phyloP scores from a whole-genome alignment of 2,113 vertebrate species.

The Cryptomyrus ogoouensis region DNA sequence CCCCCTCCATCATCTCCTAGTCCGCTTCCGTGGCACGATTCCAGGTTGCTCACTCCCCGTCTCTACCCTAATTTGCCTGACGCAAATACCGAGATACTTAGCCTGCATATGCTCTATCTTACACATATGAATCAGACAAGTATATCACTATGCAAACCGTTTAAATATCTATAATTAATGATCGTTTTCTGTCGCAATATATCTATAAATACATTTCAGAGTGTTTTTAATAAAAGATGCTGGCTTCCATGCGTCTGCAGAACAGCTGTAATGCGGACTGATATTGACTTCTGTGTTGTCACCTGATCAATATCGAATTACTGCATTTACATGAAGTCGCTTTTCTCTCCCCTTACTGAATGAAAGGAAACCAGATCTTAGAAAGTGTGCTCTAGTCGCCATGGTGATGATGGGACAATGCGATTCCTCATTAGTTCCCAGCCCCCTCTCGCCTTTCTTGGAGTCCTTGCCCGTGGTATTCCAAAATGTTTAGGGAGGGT shows the following conservation, averaged over 20 bases:
- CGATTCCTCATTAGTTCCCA: not conserved
- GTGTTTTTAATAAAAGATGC: not conserved
- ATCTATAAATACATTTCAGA: not conserved
- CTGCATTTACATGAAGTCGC: not conserved
- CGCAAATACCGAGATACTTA: not conserved
- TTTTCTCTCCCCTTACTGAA: not conserved
- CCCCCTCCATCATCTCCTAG: not conserved
- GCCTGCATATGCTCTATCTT: not conserved
- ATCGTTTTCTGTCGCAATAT: not conserved
- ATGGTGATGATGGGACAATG: conserved; percentile 8
- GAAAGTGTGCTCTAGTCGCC: not conserved
- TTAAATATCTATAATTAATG: not conserved
- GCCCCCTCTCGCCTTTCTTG: not conserved
- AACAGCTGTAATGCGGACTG: not conserved
- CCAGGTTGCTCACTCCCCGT: not conserved
- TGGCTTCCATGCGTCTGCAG: not conserved
- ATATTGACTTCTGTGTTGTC: not conserved
- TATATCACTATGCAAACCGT: not conserved
- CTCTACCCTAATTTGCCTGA: not conserved
- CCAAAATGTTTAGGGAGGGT: not conserved
- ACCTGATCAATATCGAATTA: not conserved
- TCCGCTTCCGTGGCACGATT: not conserved
- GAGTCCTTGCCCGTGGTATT: not conserved
- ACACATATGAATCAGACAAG: not conserved
- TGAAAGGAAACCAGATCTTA: conserved; percentile 8